Evolutionary conservation across 2,888 invertebrate species (phyloP), one percentile per base, ranked within the genome.

Genomic region (Cistogaster globosa): DNA sequence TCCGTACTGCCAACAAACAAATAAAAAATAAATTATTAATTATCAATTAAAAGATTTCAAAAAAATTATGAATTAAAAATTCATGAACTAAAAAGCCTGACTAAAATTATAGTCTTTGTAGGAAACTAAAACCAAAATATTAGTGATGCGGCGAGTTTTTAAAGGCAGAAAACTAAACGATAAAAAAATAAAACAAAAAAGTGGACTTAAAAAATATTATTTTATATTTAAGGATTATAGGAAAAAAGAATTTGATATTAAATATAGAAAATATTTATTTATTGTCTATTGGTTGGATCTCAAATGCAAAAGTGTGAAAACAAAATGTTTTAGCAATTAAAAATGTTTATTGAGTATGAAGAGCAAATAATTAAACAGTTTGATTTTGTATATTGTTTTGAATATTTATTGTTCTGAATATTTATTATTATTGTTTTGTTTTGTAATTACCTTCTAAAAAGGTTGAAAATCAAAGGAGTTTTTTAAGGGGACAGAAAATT

Each of bases 381-480:
- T 58, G 36, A 80, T 67, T 87, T 87, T 83, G 74, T 83, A 79
- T 68, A 83, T 45, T 20, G 22, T 22, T 71, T 81, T 68, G 58
- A 71, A 60, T 76, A 60, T 45, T 55, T 57, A 58, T 9, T 38
- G 7, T 38, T 7, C n/a, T 68, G 58, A 71, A 60, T 76, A 60
- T 45, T 55, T 57, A 58, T 9, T n/a, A n/a, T n/a, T 11, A 7
- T 38, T 38, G 6, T 80, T 58, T 80, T 80, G n/a, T 65, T 16
- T 79, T 89, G 91, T 92, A 92, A 90, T 92, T 92, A 92, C 92
- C 92, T 92, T 92, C 92, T 92, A 92, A 90, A 91, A 90, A 91
- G 91, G 91, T 92, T 91, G 92, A 91, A 91, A 91, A 91, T 91
- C 91, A 90, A 91, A 90, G 89, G 89, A 63, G 78, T 69, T 84